Percentiles rank a stretch among this genome's conserved stretches.
These are phyloP conservation scores for Hyposoter didymator DNA, from an alignment of 2,888 invertebrate genomes.

Conservation along the genomic window DNA sequence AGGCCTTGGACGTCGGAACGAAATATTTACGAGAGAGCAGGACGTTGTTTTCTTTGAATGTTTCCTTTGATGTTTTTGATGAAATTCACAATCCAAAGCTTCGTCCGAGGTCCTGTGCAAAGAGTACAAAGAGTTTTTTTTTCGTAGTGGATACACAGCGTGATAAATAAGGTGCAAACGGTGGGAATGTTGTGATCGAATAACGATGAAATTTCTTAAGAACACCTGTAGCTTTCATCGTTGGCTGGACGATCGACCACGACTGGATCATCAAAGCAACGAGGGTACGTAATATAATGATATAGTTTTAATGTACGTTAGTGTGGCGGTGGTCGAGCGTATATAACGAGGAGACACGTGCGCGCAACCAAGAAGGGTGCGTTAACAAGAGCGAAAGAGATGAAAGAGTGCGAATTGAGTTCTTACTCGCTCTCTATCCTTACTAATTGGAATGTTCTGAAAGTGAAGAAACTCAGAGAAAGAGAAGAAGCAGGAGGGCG, in stretches of 20 bases:
- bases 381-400: slow-evolving; percentile 58
- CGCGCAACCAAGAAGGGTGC: slow-evolving; percentile 47
- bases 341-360: slow-evolving; percentile 61
- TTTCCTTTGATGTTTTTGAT: too few relatives aligned
- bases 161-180: background rate
- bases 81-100: too few relatives aligned
- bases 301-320: slow-evolving; percentile 51
- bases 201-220: slow-evolving; percentile 49
- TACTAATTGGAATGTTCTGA: slow-evolving; percentile 62
- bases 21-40: too few relatives aligned
- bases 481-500: slow-evolving; percentile 34
- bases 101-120: too few relatives aligned
- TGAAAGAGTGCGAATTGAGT: slow-evolving; percentile 4
- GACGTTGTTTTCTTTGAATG: too few relatives aligned
- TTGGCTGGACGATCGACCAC: slow-evolving; percentile 44
- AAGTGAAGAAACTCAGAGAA: slow-evolving; percentile 20
- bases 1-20: too few relatives aligned
- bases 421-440: slow-evolving; percentile 37
- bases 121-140: background rate
- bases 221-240: slow-evolving; percentile 59
- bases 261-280: slow-evolving; percentile 42
- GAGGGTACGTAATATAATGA: slow-evolving; percentile 56
- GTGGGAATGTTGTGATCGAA: slow-evolving; percentile 3
- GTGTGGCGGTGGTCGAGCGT: slow-evolving; percentile 51
- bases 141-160: background rate